Evolutionary conservation across 2,113 vertebrate genomes (phyloP).

Genomic region (Pristiophorus japonicus): DNA sequence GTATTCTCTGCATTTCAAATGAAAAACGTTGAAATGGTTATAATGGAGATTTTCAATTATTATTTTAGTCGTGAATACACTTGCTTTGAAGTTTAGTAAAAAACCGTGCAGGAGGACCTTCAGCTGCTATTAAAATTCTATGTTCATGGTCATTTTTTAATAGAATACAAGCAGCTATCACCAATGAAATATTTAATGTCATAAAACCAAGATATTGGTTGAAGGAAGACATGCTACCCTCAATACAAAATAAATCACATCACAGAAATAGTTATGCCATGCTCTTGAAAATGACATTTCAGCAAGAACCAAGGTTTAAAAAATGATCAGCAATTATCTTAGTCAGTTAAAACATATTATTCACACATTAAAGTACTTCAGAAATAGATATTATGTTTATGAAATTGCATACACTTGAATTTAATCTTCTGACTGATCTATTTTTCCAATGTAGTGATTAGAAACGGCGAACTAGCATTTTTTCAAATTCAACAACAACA

Average conservation of each 20-base stretch:
- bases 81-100: slow-evolving; percentile 1
- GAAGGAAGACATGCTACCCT: slow-evolving; percentile 24
- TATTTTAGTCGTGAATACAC: neutral
- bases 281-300: slow-evolving; percentile 17
- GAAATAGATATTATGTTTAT: neutral
- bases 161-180: slow-evolving; percentile 24
- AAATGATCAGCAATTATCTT: slow-evolving; percentile 15
- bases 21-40: neutral
- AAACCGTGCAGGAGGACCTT: neutral
- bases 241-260: slow-evolving; percentile 10
- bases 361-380: neutral
- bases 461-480: neutral
- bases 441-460: neutral
- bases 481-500: too few relatives aligned
- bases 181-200: slow-evolving; percentile 27
- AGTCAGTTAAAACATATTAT: slow-evolving; percentile 18
- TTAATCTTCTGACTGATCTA: neutral
- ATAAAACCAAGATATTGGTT: slow-evolving; percentile 24
- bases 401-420: neutral
- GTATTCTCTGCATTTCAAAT: neutral
- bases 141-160: slow-evolving; percentile 20
- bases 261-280: slow-evolving; percentile 18
- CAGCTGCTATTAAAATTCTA: slow-evolving; percentile 2
- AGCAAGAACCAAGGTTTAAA: slow-evolving; percentile 1
- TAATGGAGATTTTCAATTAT: slow-evolving; percentile 3